These are phyloP conservation scores for Cephus pulcher DNA, from an alignment of 2,888 invertebrate genomes.

Conservation along the genomic window DNA sequence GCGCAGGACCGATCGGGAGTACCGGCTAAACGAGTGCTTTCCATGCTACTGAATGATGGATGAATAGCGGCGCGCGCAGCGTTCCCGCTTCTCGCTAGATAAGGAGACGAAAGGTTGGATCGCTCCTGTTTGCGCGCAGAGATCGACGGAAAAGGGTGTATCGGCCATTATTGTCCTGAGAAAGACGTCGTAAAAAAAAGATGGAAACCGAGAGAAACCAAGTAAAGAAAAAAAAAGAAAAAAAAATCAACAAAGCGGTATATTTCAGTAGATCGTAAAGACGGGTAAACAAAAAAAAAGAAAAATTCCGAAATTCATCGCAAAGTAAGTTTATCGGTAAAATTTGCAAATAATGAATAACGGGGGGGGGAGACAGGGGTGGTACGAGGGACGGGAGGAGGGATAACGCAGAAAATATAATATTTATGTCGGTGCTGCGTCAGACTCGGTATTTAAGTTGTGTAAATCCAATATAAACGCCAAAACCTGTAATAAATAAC, in stretches of 20 bases:
- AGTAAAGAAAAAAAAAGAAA: too few relatives aligned
- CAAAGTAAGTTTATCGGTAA: too few relatives aligned
- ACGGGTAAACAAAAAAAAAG: too few relatives aligned
- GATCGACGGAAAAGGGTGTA: background rate
- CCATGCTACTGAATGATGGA: slow-evolving; percentile 57
- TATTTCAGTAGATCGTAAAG: too few relatives aligned
- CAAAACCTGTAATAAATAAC: slow-evolving; percentile 64
- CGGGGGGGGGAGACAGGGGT: too few relatives aligned
- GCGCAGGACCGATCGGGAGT: slow-evolving; percentile 17
- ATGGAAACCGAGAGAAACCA: too few relatives aligned
- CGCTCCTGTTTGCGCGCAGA: background rate
- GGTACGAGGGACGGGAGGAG: too few relatives aligned
- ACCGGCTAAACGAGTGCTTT: slow-evolving; percentile 47
- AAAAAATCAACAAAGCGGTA: too few relatives aligned
- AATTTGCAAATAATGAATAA: too few relatives aligned
- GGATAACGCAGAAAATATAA: slow-evolving; percentile 49
- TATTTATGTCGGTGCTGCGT: slow-evolving; percentile 61
- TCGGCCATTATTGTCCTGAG: too few relatives aligned
- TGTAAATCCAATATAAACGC: slow-evolving; percentile 65
- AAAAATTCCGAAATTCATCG: too few relatives aligned
- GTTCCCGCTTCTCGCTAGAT: slow-evolving; percentile 48
- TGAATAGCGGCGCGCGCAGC: slow-evolving; percentile 43
- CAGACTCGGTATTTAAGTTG: slow-evolving; percentile 62
- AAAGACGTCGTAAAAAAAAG: too few relatives aligned
- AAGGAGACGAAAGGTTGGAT: slow-evolving; percentile 39